Evolutionary conservation across 2,888 invertebrate genomes (phyloP).

Genomic region (Protodeltote pygarga): DNA sequence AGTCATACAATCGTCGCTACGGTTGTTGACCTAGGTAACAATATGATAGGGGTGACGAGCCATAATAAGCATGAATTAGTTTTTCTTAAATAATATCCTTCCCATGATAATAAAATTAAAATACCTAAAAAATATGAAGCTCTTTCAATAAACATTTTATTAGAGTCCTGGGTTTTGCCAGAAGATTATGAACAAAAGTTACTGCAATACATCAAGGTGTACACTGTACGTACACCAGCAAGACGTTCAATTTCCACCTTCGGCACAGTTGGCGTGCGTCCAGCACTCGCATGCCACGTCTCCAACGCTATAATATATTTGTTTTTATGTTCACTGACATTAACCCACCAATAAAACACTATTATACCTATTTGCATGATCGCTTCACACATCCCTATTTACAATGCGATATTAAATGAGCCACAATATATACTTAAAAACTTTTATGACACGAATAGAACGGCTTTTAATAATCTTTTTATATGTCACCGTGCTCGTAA

Average conservation of each 20-base stretch:
- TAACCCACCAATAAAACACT: conserved; percentile 20
- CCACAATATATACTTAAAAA: conserved; percentile 10
- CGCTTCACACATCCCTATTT: conserved; percentile 7
- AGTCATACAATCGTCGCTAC: too few species aligned
- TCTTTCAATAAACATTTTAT: too few species aligned
- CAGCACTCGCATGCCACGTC: conserved; percentile 34
- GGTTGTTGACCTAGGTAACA: too few species aligned
- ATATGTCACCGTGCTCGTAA: conserved; percentile 13
- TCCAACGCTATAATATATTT: conserved; percentile 2
- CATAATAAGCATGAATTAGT: too few species aligned
- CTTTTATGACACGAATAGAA: conserved; percentile 7
- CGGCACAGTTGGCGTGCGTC: conserved; percentile 62
- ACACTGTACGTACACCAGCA: background rate
- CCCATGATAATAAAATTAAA: too few species aligned
- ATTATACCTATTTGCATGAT: conserved; percentile 15
- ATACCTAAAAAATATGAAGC: too few species aligned
- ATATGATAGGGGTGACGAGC: too few species aligned
- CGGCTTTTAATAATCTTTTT: conserved; percentile 16
- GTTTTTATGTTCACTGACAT: conserved; percentile 10
- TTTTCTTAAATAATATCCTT: too few species aligned
- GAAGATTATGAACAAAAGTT: background rate
- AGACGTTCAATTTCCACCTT: conserved; percentile 52
- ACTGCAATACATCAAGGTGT: conserved; percentile 1
- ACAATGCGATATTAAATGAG: conserved; percentile 6
- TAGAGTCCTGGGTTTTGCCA: background rate